Percentiles rank a stretch among this genome's conserved stretches.
Evolutionary conservation across 2,888 invertebrate species (phyloP).

Genomic region (Heteromurus nitidus): DNA sequence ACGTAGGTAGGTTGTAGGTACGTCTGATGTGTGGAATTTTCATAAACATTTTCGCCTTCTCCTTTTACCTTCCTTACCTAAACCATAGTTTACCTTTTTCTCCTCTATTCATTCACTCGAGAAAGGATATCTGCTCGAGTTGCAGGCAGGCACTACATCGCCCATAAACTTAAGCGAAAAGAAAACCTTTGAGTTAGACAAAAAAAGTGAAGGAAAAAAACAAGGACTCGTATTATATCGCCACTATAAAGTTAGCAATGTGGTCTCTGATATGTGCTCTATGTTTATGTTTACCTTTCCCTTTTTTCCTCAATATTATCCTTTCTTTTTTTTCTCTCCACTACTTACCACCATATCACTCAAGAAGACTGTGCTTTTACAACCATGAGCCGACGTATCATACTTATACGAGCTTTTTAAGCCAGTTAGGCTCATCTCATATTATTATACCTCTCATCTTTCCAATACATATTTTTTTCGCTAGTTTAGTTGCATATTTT

Average conservation of each 20-base stretch:
- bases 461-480: background rate
- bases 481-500: conserved; percentile 37
- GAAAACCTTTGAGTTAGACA: no score
- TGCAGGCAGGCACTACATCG: no score
- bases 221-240: background rate
- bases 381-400: no score
- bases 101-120: no score
- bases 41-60: conserved; percentile 1
- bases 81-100: background rate
- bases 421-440: background rate
- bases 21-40: conserved; percentile 12
- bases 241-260: no score
- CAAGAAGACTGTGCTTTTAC: no score
- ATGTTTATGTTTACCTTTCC: conserved; percentile 23
- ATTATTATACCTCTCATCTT: background rate
- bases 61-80: background rate
- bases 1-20: no score
- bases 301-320: conserved; percentile 8
- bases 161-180: no score
- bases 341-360: no score
- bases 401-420: no score
- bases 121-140: no score
- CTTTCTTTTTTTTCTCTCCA: background rate
- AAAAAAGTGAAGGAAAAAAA: background rate
- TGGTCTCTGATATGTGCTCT: background rate